Evolutionary conservation across 2,888 invertebrate species (phyloP).

Genomic region (Blastobasis adustella): DNA sequence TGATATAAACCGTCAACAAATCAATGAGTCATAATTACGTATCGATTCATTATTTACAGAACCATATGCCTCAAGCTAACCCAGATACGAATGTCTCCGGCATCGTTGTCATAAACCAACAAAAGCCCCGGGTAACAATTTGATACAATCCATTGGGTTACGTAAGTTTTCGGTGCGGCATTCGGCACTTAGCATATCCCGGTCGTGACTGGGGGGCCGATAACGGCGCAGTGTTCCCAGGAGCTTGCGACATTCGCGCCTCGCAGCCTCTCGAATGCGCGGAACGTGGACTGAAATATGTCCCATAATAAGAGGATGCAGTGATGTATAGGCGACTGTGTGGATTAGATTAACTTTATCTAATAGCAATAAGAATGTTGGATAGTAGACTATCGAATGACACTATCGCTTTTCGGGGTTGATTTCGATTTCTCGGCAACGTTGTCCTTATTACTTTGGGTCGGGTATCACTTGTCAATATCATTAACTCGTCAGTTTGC

Average conservation of each 20-base stretch:
- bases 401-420: no score
- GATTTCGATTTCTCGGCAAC: no score
- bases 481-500: no score
- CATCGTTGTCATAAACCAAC: no score
- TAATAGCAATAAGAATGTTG: not conserved
- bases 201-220: slow-evolving; percentile 55
- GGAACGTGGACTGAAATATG: not conserved
- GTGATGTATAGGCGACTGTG: no score
- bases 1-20: no score
- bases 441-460: no score
- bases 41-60: no score
- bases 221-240: slow-evolving; percentile 42
- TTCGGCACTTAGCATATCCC: slow-evolving; percentile 26
- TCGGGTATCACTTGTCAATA: no score
- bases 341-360: not conserved
- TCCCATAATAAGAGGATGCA: not conserved
- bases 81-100: no score
- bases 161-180: slow-evolving; percentile 34
- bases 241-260: slow-evolving; percentile 45
- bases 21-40: no score
- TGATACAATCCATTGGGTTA: slow-evolving; percentile 42
- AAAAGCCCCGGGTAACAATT: slow-evolving; percentile 38
- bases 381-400: not conserved
- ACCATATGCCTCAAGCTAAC: no score
- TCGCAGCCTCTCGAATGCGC: slow-evolving; percentile 15